Evolutionary conservation across 2,888 invertebrate species (phyloP).

Genomic region (Escarpia spicata): DNA sequence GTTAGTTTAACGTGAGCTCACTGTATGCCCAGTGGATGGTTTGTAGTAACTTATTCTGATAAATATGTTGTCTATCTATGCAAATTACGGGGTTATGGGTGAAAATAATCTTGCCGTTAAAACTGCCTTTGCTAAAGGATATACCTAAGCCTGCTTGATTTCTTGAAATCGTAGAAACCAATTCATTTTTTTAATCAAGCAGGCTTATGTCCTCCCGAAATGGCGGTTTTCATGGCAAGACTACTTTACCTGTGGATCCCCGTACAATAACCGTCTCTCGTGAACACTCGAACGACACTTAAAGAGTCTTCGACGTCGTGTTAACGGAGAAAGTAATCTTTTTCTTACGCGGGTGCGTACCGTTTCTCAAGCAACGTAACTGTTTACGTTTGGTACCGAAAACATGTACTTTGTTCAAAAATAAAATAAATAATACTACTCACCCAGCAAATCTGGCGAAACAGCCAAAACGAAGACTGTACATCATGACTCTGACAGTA

Average conservation of each 20-base stretch:
- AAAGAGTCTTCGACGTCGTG: background rate
- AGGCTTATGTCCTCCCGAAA: background rate
- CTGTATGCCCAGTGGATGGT: background rate
- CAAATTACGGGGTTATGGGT: too few species aligned
- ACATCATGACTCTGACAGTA: background rate
- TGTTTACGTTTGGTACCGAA: background rate
- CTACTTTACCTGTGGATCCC: background rate
- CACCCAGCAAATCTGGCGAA: constrained; percentile 1
- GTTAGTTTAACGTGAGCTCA: background rate
- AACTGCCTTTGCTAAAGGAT: too few species aligned
- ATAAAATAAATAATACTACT: background rate
- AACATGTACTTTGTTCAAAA: background rate
- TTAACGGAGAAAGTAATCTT: too few species aligned
- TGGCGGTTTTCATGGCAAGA: background rate
- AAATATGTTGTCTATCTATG: background rate
- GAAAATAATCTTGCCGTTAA: too few species aligned
- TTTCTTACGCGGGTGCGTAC: too few species aligned
- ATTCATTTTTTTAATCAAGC: too few species aligned
- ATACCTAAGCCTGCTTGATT: too few species aligned
- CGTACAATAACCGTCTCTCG: background rate
- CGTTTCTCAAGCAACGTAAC: background rate
- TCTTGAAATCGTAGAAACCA: too few species aligned
- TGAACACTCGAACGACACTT: background rate
- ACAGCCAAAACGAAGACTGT: background rate
- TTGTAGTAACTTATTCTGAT: background rate